Evolutionary conservation across 2,888 invertebrate species (phyloP).

Genomic region (Villa cingulata): DNA sequence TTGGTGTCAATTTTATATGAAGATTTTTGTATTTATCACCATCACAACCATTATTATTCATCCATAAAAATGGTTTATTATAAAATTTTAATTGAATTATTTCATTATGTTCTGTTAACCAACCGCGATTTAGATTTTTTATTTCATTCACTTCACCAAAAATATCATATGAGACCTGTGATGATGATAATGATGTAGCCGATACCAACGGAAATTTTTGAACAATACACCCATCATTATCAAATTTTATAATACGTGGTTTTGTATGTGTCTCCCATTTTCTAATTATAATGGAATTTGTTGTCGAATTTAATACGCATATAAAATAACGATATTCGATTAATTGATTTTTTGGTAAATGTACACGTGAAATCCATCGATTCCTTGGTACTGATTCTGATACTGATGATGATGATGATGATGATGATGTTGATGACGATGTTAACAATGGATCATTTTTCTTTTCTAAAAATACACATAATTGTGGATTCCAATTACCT

Average conservation of each 20-base stretch:
- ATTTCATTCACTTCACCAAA: slow-evolving; percentile 51
- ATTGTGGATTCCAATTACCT: slow-evolving; percentile 56
- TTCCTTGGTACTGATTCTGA: slow-evolving; percentile 42
- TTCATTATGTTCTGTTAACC: slow-evolving; percentile 73
- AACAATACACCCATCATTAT: slow-evolving; percentile 22
- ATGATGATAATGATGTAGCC: slow-evolving; percentile 15
- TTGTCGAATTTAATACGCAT: slow-evolving; percentile 47
- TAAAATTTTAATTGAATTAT: slow-evolving; percentile 70
- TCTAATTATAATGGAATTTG: slow-evolving; percentile 43
- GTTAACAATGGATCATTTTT: slow-evolving; percentile 24
- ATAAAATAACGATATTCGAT: slow-evolving; percentile 58
- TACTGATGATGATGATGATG: too few species aligned
- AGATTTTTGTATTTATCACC: too few species aligned
- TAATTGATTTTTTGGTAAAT: slow-evolving; percentile 48
- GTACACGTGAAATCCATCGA: slow-evolving; percentile 41
- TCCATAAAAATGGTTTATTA: slow-evolving; percentile 50
- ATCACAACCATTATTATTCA: slow-evolving; percentile 30
- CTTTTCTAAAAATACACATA: slow-evolving; percentile 42
- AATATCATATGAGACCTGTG: slow-evolving; percentile 32
- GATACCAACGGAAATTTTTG: too few species aligned
- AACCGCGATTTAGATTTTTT: slow-evolving; percentile 54
- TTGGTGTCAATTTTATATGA: slow-evolving; percentile 54
- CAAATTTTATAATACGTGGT: slow-evolving; percentile 45
- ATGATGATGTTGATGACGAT: too few species aligned
- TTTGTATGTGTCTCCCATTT: slow-evolving; percentile 68